A percentile compares a stretch with the other conserved stretches of the same genome.
Evolutionary conservation across 2,113 vertebrate genomes (phyloP).

Genomic region (Varanus komodoensis): DNA sequence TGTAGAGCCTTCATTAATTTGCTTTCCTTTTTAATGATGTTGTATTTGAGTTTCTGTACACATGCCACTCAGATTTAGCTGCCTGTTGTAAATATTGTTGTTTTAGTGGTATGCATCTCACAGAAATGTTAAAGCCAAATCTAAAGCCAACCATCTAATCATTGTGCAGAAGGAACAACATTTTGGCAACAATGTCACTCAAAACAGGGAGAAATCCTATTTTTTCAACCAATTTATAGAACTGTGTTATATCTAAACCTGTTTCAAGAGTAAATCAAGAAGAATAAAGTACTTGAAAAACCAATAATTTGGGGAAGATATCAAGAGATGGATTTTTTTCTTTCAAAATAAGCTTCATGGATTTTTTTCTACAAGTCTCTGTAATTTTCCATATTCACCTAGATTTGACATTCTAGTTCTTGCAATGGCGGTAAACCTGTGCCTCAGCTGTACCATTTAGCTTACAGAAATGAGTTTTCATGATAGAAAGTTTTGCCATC

Average conservation of each 20-base stretch:
- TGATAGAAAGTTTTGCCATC: background rate
- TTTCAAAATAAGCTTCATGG: background rate
- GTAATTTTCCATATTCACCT: background rate
- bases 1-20: background rate
- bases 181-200: background rate
- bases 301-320: background rate
- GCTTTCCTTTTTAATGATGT: background rate
- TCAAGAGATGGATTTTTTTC: background rate
- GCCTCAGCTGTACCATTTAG: background rate
- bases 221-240: background rate
- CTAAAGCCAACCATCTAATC: background rate
- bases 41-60: background rate
- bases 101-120: slow-evolving; percentile 23
- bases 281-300: background rate
- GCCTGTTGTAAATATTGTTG: background rate
- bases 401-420: background rate
- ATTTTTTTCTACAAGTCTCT: background rate
- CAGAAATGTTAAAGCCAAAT: slow-evolving; percentile 6
- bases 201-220: background rate
- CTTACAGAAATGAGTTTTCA: background rate
- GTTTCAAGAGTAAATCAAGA: background rate
- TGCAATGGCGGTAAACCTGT: background rate
- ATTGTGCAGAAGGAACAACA: background rate
- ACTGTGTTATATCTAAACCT: background rate
- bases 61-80: background rate